A percentile compares a stretch with the other conserved stretches of the same genome.
Conservation (phyloP, 2,888 invertebrate genomes). For the Drosophila aldrichi region DNA sequence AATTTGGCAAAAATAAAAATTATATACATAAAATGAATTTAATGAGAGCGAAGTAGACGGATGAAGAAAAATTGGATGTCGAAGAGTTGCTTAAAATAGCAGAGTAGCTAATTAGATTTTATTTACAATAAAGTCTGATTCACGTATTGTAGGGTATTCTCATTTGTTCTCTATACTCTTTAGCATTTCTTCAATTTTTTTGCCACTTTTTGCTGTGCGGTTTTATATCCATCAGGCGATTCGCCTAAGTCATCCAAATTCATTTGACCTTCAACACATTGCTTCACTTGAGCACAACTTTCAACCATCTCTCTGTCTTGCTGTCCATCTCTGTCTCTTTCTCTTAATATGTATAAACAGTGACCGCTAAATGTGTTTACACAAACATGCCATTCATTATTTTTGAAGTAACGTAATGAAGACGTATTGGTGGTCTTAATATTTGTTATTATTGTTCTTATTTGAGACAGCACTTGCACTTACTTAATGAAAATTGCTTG, state of each 20-base stretch:
- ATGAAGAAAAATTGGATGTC: too few relatives aligned
- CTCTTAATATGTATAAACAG: slow-evolving; percentile 6
- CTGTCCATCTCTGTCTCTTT: background rate
- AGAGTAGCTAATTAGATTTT: background rate
- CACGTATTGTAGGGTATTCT: slow-evolving; percentile 1
- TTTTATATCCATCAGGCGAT: slow-evolving; percentile 20
- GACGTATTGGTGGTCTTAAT: slow-evolving; percentile 64
- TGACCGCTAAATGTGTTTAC: slow-evolving; percentile 63
- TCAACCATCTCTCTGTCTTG: slow-evolving; percentile 21
- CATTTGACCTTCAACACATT: slow-evolving; percentile 61
- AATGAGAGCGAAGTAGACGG: background rate
- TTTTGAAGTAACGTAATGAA: slow-evolving; percentile 72
- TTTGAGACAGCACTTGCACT: slow-evolving; percentile 39
- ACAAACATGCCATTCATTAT: slow-evolving; percentile 67
- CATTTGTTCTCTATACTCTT: background rate
- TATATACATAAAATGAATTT: too few relatives aligned
- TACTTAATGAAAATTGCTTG: slow-evolving; percentile 76
- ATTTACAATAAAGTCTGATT: background rate
- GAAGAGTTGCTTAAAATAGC: too few relatives aligned
- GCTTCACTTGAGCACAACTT: slow-evolving; percentile 58
- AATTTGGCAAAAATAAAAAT: background rate
- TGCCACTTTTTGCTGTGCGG: slow-evolving; percentile 32
- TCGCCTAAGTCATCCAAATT: slow-evolving; percentile 34
- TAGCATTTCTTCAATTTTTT: background rate
- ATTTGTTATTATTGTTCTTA: slow-evolving; percentile 26